Percentiles rank a stretch among this genome's conserved stretches.
phyloP scores from a whole-genome alignment of 1,140 invertebrate species.

The Drosophila malerkotliana region DNA sequence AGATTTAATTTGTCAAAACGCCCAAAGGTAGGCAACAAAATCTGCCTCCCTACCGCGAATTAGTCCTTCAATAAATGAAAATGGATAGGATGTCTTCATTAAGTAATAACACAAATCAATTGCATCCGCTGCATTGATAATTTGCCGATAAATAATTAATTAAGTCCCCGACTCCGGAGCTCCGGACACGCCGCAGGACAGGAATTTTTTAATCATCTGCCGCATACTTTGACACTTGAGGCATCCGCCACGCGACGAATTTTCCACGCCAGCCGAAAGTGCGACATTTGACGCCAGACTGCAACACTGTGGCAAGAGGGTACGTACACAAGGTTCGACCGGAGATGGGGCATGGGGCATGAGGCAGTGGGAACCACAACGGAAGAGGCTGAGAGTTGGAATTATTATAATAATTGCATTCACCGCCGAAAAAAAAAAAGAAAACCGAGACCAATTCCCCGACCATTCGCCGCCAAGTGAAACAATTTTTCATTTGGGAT shows the following conservation, averaged over 20 bases:
- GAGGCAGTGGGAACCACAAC: constrained; percentile 1
- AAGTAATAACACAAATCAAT: constrained; percentile 56
- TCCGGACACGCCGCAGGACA: constrained; percentile 25
- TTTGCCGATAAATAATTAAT: constrained; percentile 49
- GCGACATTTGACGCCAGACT: constrained; percentile 70
- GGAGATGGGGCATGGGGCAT: constrained; percentile 1
- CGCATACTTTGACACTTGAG: constrained; percentile 76
- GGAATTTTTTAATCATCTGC: constrained; percentile 73
- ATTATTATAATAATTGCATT: constrained; percentile 83
- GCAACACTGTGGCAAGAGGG: constrained; percentile 11
- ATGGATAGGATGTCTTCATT: constrained; percentile 29
- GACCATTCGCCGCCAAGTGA: constrained; percentile 32
- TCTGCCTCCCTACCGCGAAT: too few relatives aligned
- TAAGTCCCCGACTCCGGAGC: constrained; percentile 31
- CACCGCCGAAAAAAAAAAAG: constrained; percentile 21
- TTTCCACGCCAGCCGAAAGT: constrained; percentile 69
- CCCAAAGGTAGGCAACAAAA: too few relatives aligned
- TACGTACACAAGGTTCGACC: not conserved
- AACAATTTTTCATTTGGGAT: constrained; percentile 78
- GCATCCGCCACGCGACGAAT: constrained; percentile 52
- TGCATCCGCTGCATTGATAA: constrained; percentile 49
- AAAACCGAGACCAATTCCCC: not conserved
- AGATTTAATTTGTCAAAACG: not conserved
- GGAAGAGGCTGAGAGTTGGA: constrained; percentile 24
- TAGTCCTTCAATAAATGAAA: not conserved